Evolutionary conservation across 2,113 vertebrate species (phyloP), one percentile per base, ranked within the genome.

Genomic region (Antechinus flavipes): DNA sequence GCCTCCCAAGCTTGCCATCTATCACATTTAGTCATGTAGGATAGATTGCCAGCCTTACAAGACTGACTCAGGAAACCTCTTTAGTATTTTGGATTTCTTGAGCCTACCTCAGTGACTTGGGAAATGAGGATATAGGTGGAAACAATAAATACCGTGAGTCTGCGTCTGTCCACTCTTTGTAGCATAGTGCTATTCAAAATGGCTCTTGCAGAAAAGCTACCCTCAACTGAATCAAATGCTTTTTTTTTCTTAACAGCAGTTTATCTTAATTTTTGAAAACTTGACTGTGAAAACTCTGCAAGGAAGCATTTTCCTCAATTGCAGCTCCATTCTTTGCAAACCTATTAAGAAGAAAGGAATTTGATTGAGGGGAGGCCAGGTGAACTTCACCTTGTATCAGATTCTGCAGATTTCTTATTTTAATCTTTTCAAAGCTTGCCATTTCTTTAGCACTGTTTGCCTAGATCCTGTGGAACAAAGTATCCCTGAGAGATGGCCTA

Each of bases 221-320:
- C 7, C 68, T 84, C 6, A 0, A 42, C 68, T 84, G 27, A 53
- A 54, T 84, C 11, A 50, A 49, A 54, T 27, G 47, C n/a, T 46
- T 16, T 30, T 90, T 27, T 24, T 27, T 24, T 49, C 30, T 42
- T 89, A 49, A 46, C 47, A 25, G 22, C 19, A 4, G 8, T 55
- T 27, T 22, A 56, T 25, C 47, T 55, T n/a, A 46, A 96, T 90
- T 55, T 54, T 0, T 4, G 52, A 54, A 46, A 68, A 92, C 91
- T 84, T n/a, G n/a, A 47, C 47, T 47, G 24, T 5, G 47, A 52
- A 56, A 89, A 16, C 12, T 42, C 24, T 54, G 23, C 47, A 49
- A 52, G 90, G 95, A 95, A 91, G n/a, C 30, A 35, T 30, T 19
- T 24, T 95, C 76, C 92, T 90, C 1, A 24, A 68, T 89, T 68